These are phyloP conservation scores for Promerops cafer DNA, from an alignment of 2,113 vertebrate species.

Conservation along the genomic window DNA sequence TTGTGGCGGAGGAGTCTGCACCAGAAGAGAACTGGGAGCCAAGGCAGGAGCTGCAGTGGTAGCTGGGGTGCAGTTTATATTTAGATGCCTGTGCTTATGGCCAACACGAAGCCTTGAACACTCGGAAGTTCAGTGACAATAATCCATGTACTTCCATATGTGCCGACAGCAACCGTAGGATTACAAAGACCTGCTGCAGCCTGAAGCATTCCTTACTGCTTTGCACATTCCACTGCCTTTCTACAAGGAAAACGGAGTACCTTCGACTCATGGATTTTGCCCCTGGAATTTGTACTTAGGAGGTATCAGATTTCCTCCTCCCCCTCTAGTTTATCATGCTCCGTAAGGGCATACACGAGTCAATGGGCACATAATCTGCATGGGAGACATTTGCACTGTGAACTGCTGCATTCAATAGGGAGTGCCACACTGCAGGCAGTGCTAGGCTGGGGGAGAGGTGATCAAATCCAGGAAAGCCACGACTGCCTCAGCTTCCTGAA, in stretches of 20 bases:
- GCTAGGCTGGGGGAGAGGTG: not conserved
- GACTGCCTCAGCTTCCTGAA: not conserved
- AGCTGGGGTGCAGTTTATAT: not conserved
- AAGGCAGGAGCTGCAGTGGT: not conserved
- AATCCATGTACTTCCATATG: fast-evolving
- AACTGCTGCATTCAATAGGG: not conserved
- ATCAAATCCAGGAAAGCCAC: not conserved
- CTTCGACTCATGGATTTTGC: not conserved
- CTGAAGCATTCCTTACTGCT: not conserved
- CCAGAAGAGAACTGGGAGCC: not conserved
- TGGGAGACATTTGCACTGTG: not conserved
- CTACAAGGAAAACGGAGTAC: not conserved
- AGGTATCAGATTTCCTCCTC: not conserved
- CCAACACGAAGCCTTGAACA: not conserved
- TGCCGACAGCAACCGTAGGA: fast-evolving
- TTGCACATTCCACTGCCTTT: not conserved
- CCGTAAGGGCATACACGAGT: not conserved
- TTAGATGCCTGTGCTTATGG: not conserved
- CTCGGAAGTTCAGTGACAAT: not conserved
- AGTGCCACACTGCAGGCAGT: not conserved
- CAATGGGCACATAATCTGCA: not conserved
- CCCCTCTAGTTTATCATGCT: not conserved
- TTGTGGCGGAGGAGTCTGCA: not conserved
- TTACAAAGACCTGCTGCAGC: not conserved
- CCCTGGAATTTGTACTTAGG: not conserved